phyloP scores from a whole-genome alignment of 2,113 vertebrate genomes.

The Centrocercus urophasianus region DNA sequence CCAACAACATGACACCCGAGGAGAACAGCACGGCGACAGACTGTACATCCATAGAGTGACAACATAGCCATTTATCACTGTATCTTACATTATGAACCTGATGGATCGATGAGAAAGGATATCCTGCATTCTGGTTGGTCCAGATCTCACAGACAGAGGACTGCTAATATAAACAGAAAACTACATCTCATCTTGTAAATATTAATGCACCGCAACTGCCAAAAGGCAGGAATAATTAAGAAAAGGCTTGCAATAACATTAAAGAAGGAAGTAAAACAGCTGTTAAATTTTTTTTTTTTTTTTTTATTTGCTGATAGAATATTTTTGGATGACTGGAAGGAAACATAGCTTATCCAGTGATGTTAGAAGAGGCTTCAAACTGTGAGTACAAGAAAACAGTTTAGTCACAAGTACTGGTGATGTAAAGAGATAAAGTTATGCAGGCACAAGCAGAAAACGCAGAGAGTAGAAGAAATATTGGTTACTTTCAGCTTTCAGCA shows the following conservation, averaged over 20 bases:
- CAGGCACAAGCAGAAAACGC: constrained; percentile 13
- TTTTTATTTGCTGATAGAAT: constrained; percentile 52
- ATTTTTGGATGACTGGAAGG: constrained; percentile 48
- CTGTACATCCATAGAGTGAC: constrained; percentile 70
- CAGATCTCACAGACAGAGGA: constrained; percentile 87
- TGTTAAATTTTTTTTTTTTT: constrained; percentile 35
- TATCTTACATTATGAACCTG: constrained; percentile 87
- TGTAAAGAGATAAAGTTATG: constrained; percentile 34
- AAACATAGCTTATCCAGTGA: constrained; percentile 13
- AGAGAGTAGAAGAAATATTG: background rate
- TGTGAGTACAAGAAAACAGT: constrained; percentile 49
- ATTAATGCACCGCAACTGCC: constrained; percentile 72
- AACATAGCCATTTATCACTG: constrained; percentile 71
- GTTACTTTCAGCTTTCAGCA: constrained; percentile 29
- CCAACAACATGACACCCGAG: constrained; percentile 57
- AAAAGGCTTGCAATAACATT: constrained; percentile 58
- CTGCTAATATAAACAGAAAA: constrained; percentile 87
- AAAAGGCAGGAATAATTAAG: constrained; percentile 68
- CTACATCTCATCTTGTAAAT: constrained; percentile 84
- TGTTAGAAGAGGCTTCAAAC: constrained; percentile 35
- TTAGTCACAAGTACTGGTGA: constrained; percentile 41
- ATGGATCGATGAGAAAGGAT: constrained; percentile 85
- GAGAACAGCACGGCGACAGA: constrained; percentile 76
- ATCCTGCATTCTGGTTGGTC: constrained; percentile 88
- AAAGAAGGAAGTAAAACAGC: constrained; percentile 50